Evolutionary conservation across 2,888 invertebrate genomes (phyloP).

Genomic region (Tortricodes alternella): DNA sequence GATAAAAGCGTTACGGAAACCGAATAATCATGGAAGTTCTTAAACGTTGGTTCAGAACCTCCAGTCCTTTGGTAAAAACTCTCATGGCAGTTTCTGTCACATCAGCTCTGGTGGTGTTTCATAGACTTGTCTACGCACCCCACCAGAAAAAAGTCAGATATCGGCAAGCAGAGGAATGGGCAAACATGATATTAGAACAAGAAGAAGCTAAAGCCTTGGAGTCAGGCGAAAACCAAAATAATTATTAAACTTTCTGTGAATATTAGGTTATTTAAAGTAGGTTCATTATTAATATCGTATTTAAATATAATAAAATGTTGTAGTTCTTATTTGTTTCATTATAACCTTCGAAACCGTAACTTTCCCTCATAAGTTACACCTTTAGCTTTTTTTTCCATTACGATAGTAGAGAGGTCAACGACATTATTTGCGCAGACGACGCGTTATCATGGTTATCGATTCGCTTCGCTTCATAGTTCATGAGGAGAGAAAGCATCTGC

Average conservation of each 20-base stretch:
- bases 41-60: constrained; percentile 47
- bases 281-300: not conserved
- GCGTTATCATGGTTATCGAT: no score
- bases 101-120: constrained; percentile 48
- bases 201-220: constrained; percentile 49
- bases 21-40: constrained; percentile 52
- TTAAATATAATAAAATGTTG: no score
- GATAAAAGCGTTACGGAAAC: constrained; percentile 29
- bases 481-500: no score
- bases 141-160: constrained; percentile 49
- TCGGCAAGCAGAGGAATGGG: constrained; percentile 63
- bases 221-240: not conserved
- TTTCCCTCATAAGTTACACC: no score
- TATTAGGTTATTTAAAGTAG: constrained; percentile 11
- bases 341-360: no score
- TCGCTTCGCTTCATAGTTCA: no score
- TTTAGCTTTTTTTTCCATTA: no score
- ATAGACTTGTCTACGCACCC: constrained; percentile 57
- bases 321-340: no score
- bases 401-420: no score
- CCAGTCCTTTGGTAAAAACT: constrained; percentile 60
- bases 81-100: constrained; percentile 68
- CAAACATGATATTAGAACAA: constrained; percentile 60
- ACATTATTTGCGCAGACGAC: no score
- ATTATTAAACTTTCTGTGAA: constrained; percentile 5